A percentile compares a stretch with the other conserved stretches of the same genome.
These are phyloP conservation scores for Ophion ventricosus DNA, from an alignment of 2,888 invertebrate genomes.

Conservation along the genomic window DNA sequence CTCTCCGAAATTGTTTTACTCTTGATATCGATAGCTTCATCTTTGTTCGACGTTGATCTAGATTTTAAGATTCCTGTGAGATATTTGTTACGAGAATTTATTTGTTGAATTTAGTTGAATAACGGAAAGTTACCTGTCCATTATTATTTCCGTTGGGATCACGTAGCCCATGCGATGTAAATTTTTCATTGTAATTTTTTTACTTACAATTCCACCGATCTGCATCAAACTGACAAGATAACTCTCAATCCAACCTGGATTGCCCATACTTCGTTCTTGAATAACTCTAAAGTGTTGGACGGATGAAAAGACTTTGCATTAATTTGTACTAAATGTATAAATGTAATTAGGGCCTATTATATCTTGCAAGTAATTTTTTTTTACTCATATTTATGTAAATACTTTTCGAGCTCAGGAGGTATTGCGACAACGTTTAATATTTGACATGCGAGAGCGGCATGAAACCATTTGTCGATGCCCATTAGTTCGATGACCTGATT, in stretches of 20 bases:
- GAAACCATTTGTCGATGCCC: conserved; percentile 86
- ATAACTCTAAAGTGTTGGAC: conserved; percentile 80
- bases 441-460: conserved; percentile 87
- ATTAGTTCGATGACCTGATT: conserved; percentile 79
- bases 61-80: conserved; percentile 3
- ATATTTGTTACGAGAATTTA: neutral
- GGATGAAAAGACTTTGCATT: neutral
- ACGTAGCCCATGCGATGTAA: conserved; percentile 76
- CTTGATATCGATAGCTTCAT: conserved; percentile 13
- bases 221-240: conserved; percentile 86
- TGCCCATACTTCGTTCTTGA: conserved; percentile 86
- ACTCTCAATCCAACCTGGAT: conserved; percentile 89
- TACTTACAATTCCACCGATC: conserved; percentile 84
- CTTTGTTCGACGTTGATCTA: conserved; percentile 25
- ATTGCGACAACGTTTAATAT: conserved; percentile 87
- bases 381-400: conserved; percentile 50
- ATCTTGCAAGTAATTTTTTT: neutral
- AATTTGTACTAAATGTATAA: neutral
- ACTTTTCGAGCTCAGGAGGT: conserved; percentile 88
- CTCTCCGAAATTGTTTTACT: conserved; percentile 50
- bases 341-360: neutral
- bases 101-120: neutral
- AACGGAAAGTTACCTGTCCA: conserved; percentile 20
- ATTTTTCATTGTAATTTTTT: conserved; percentile 80
- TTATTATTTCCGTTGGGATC: conserved; percentile 73